Percentiles rank a stretch among this genome's conserved stretches.
phyloP scores from a whole-genome alignment of 2,797 vertebrate genomes.

The Agapornis canus region DNA sequence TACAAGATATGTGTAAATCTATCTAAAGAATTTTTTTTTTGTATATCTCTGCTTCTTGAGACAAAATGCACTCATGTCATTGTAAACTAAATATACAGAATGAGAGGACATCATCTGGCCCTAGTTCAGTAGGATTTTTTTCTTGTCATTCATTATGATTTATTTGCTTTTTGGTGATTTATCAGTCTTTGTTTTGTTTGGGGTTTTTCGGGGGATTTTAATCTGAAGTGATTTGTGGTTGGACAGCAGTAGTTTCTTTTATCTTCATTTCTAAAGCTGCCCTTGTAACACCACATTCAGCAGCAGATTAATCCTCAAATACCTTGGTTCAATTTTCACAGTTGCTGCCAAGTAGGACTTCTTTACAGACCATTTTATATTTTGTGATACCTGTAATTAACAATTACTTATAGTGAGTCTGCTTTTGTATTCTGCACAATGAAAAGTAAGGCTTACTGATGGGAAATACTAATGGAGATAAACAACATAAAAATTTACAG shows the following conservation, averaged over 20 bases:
- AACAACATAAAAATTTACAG: not conserved
- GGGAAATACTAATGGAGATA: not conserved
- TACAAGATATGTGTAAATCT: slow-evolving; percentile 60
- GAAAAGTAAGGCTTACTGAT: not conserved
- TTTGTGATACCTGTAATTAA: slow-evolving; percentile 61
- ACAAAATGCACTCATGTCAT: not conserved
- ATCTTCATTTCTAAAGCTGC: slow-evolving; percentile 81
- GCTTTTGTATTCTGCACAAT: not conserved
- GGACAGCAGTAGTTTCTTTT: slow-evolving; percentile 72
- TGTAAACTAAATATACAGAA: slow-evolving; percentile 12
- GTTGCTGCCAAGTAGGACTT: slow-evolving; percentile 79
- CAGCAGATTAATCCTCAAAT: slow-evolving; percentile 87
- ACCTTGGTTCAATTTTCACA: slow-evolving; percentile 85
- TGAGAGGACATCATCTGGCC: not conserved
- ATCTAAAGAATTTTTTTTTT: slow-evolving; percentile 60
- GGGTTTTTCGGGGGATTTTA: not conserved
- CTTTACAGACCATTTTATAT: slow-evolving; percentile 56
- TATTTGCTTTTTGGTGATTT: slow-evolving; percentile 41
- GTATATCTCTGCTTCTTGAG: not conserved
- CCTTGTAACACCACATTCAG: slow-evolving; percentile 87
- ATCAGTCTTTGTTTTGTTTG: not conserved
- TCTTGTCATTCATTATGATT: slow-evolving; percentile 41
- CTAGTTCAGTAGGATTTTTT: slow-evolving; percentile 32
- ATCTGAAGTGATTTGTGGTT: not conserved
- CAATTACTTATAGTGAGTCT: not conserved